Conservation (phyloP, 2,797 vertebrate species). For the Pipistrellus kuhlii region DNA sequence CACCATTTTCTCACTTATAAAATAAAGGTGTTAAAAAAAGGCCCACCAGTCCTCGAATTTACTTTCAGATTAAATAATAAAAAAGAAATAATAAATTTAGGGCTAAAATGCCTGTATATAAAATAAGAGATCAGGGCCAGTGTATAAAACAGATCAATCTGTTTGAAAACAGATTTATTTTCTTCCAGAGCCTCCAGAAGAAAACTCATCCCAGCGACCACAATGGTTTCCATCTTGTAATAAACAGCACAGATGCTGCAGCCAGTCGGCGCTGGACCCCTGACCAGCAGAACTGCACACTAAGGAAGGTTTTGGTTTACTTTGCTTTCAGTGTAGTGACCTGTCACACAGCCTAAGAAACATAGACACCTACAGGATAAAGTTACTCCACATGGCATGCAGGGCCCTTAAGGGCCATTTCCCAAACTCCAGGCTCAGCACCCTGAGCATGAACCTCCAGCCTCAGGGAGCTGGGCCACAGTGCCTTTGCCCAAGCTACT, state of each 20-base stretch:
- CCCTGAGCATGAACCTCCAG: background rate
- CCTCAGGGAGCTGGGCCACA: background rate
- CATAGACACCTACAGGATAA: background rate
- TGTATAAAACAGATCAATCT: background rate
- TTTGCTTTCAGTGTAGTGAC: background rate
- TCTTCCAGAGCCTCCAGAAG: background rate
- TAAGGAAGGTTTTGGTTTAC: background rate
- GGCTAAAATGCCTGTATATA: background rate
- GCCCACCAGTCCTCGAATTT: background rate
- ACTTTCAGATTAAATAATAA: slow-evolving; percentile 33
- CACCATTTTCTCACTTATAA: background rate
- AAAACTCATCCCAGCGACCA: background rate
- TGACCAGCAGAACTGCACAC: background rate
- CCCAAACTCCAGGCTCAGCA: background rate
- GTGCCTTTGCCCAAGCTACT: background rate
- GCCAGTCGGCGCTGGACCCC: background rate
- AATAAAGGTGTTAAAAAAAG: background rate
- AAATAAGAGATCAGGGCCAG: background rate
- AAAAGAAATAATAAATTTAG: slow-evolving; percentile 18
- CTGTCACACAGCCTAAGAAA: background rate
- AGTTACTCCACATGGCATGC: background rate
- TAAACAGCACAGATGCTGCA: background rate
- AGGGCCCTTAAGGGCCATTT: background rate
- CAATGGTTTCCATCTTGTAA: background rate
- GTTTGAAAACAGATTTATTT: background rate